A percentile compares a stretch with the other conserved stretches of the same genome.
phyloP scores from a whole-genome alignment of 2,797 vertebrate species.

The Ibycter americanus region DNA sequence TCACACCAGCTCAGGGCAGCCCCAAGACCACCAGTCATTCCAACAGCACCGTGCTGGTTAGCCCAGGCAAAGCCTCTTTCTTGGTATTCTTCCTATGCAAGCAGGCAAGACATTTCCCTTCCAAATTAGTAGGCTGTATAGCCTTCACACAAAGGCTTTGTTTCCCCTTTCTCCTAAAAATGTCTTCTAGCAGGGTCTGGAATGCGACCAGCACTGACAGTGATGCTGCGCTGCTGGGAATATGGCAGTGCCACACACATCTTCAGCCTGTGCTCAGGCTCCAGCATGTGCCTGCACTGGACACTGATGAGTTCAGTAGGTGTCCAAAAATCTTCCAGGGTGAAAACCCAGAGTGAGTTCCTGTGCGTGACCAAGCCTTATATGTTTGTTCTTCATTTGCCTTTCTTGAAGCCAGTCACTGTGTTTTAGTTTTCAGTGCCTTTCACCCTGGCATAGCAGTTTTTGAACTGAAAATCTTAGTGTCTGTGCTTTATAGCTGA shows the following conservation, averaged over 20 bases:
- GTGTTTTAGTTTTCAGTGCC: neutral
- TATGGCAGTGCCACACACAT: fast-evolving
- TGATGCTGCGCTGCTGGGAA: fast-evolving
- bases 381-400: neutral
- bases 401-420: neutral
- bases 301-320: neutral
- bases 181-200: neutral
- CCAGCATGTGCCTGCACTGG: fast-evolving
- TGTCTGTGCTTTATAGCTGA: neutral
- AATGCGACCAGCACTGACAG: too few species aligned
- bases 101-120: neutral
- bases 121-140: too few species aligned
- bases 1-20: neutral
- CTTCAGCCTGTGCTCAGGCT: neutral
- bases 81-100: neutral
- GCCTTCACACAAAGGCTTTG: neutral
- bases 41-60: neutral
- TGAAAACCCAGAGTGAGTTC: neutral
- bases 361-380: neutral
- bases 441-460: neutral
- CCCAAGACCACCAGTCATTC: neutral
- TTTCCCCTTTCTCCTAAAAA: neutral
- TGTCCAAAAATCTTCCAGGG: neutral
- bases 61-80: neutral
- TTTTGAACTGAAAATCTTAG: neutral